These are phyloP conservation scores for Hipposideros armiger DNA, from an alignment of 2,113 vertebrate species.

Conservation along the genomic window DNA sequence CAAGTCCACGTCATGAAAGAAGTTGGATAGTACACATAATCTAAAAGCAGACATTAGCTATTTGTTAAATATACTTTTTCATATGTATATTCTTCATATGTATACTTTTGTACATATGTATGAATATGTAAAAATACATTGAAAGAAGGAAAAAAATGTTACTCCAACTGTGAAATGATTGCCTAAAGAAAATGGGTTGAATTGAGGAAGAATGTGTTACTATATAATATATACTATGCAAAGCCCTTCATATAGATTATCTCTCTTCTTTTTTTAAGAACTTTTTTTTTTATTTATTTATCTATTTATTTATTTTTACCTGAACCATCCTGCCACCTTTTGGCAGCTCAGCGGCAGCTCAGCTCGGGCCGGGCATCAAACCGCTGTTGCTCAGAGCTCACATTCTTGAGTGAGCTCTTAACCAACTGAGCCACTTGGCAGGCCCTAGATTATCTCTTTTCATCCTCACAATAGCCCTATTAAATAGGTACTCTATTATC, in stretches of 20 bases:
- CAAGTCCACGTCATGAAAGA: conserved; percentile 61
- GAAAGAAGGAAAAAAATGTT: neutral
- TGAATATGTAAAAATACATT: neutral
- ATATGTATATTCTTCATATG: too few relatives aligned
- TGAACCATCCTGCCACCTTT: too few relatives aligned
- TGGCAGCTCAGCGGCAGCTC: too few relatives aligned
- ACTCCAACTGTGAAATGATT: neutral
- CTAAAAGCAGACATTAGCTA: conserved; percentile 37
- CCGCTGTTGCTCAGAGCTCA: too few relatives aligned
- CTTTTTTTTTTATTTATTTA: too few relatives aligned
- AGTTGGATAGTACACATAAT: conserved; percentile 53
- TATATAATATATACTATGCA: neutral
- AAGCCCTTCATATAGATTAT: neutral
- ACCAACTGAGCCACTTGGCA: too few relatives aligned
- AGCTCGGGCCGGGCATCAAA: too few relatives aligned
- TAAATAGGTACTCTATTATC: neutral
- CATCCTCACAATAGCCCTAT: neutral
- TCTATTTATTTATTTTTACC: too few relatives aligned
- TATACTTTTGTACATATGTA: neutral
- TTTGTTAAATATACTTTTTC: neutral
- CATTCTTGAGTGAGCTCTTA: too few relatives aligned
- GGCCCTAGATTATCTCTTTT: neutral
- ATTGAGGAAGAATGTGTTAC: neutral
- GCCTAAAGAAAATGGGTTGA: neutral
- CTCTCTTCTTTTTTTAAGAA: neutral